Evolutionary conservation across 2,888 invertebrate genomes (phyloP).

Genomic region (Didymodactylos carnosus): DNA sequence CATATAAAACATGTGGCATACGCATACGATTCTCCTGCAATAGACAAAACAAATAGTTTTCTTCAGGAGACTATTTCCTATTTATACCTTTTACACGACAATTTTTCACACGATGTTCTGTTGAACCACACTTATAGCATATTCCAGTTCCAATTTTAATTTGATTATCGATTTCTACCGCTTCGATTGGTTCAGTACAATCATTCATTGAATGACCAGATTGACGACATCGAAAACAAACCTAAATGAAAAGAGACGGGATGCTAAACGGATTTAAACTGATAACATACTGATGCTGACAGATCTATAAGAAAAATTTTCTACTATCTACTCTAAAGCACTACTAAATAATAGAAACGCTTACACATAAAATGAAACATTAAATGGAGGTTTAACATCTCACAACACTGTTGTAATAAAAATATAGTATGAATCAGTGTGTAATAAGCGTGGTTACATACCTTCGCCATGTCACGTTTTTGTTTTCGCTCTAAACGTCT

Average conservation of each 20-base stretch:
- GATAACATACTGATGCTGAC: no score
- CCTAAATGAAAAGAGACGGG: no score
- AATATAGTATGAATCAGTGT: no score
- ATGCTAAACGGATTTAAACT: no score
- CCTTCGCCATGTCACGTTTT: background rate
- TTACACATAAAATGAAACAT: no score
- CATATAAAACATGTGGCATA: slow-evolving; percentile 75
- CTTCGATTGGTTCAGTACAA: no score
- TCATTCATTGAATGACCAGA: slow-evolving; percentile 59
- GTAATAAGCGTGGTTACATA: no score
- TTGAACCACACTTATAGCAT: slow-evolving; percentile 72
- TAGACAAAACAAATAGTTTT: slow-evolving; percentile 18
- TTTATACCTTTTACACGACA: slow-evolving; percentile 22
- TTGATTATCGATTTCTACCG: slow-evolving; percentile 33
- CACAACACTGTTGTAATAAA: no score
- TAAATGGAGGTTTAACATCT: no score
- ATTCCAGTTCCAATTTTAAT: slow-evolving; percentile 40
- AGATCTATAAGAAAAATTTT: no score
- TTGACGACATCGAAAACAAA: slow-evolving; percentile 58
- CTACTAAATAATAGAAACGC: no score
- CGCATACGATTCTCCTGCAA: slow-evolving; percentile 30
- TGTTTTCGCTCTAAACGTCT: background rate
- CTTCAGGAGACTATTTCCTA: slow-evolving; percentile 20
- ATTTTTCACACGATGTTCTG: slow-evolving; percentile 50
- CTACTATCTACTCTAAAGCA: no score